Percentiles rank a stretch among this genome's conserved stretches.
These are phyloP conservation scores for Aphidius gifuensis DNA, from an alignment of 1,140 invertebrate genomes.

Conservation along the genomic window DNA sequence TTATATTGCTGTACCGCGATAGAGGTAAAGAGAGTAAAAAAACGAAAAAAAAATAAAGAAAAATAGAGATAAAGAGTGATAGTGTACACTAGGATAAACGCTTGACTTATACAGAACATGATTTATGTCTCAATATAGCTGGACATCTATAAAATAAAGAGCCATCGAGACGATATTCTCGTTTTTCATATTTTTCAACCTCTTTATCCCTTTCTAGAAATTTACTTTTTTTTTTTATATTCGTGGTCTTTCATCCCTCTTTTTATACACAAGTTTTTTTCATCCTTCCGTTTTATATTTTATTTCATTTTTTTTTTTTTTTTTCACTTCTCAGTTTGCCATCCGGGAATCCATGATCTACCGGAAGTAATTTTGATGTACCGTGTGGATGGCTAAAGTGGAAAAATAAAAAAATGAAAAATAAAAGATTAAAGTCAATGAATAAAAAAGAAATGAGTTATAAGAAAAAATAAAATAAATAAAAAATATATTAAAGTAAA, in stretches of 20 bases:
- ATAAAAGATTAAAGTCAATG: not conserved
- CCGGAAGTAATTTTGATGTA: conserved; percentile 13
- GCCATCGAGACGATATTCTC: conserved; percentile 12
- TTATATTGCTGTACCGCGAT: conserved; percentile 22
- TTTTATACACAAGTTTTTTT: not conserved
- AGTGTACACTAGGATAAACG: conserved; percentile 25
- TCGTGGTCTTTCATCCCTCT: not conserved
- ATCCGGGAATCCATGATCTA: conserved; percentile 11
- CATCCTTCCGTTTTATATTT: not conserved
- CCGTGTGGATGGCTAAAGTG: conserved; percentile 3
- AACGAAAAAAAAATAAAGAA: too few species aligned
- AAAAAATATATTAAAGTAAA: not conserved
- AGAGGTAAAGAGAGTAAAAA: too few species aligned
- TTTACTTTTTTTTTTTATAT: not conserved
- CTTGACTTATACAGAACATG: conserved; percentile 39
- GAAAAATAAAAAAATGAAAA: not conserved
- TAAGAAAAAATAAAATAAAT: conserved; percentile 1
- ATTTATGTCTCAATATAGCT: conserved; percentile 44
- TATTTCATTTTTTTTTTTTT: not conserved
- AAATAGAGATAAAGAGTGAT: conserved; percentile 19
- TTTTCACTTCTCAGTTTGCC: conserved; percentile 9
- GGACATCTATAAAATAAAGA: conserved; percentile 42
- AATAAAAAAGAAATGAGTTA: conserved; percentile 2
- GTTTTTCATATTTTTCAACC: conserved; percentile 6
- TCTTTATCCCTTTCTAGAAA: not conserved